Conservation (phyloP, 2,888 invertebrate species). For the Epicampocera succincta region DNA sequence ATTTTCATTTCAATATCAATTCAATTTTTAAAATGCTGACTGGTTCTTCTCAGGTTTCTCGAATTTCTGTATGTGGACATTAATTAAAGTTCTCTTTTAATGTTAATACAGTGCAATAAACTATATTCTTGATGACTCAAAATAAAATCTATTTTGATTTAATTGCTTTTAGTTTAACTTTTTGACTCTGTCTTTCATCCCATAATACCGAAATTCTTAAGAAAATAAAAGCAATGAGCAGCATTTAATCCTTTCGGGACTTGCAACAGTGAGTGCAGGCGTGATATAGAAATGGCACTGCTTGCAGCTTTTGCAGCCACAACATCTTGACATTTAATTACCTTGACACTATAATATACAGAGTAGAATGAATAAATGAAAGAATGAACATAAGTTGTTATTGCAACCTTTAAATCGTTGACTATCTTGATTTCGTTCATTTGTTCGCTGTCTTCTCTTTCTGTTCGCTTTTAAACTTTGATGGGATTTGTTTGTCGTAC, state of each 20-base stretch:
- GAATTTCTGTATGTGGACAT: no score
- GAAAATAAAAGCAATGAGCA: constrained; percentile 58
- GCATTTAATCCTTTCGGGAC: constrained; percentile 57
- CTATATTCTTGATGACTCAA: no score
- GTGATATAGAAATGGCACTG: constrained; percentile 1
- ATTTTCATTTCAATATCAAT: no score
- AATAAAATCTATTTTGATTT: no score
- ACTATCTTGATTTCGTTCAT: constrained; percentile 62
- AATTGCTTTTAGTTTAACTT: constrained; percentile 60
- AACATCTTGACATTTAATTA: constrained; percentile 72
- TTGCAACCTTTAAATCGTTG: constrained; percentile 45
- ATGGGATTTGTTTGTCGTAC: constrained; percentile 27
- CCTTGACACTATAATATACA: constrained; percentile 57
- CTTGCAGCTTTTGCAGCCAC: constrained; percentile 48
- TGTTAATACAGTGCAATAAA: no score
- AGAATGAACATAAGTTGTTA: constrained; percentile 38
- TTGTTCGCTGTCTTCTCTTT: constrained; percentile 24
- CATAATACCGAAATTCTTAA: not conserved
- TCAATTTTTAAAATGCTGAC: no score
- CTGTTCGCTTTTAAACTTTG: constrained; percentile 23
- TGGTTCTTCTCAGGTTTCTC: no score
- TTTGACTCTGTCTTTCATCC: constrained; percentile 15
- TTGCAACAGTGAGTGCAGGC: constrained; percentile 6
- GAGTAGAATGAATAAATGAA: constrained; percentile 31
- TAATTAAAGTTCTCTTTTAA: no score